Percentiles rank a stretch among this genome's conserved stretches.
Conservation (phyloP, 1,140 invertebrate species). For the Nixonia krombeini region DNA sequence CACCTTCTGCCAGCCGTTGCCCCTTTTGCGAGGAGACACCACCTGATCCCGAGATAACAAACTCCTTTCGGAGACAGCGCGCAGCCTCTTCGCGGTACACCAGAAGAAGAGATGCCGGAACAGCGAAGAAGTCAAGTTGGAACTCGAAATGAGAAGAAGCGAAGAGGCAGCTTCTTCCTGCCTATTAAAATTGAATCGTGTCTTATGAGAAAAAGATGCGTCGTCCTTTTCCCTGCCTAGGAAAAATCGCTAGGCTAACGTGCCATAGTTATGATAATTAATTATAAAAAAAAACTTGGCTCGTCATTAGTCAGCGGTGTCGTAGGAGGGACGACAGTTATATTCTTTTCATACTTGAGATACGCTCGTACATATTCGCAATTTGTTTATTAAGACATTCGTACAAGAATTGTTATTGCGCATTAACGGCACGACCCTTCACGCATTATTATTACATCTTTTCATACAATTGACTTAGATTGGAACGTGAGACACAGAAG, state of each 20-base stretch:
- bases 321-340: no score
- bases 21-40: constrained; percentile 27
- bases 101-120: constrained; percentile 23
- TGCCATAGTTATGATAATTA: not conserved
- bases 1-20: constrained; percentile 9
- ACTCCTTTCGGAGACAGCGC: constrained; percentile 34
- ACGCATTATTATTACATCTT: no score
- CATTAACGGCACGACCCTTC: no score
- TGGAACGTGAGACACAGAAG: no score
- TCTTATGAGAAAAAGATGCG: constrained; percentile 25
- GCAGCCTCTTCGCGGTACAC: constrained; percentile 22
- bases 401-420: no score
- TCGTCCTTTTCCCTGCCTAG: constrained; percentile 5
- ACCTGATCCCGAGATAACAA: constrained; percentile 47
- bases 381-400: no score
- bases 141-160: constrained; percentile 30
- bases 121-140: constrained; percentile 22
- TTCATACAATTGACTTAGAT: no score
- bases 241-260: not conserved
- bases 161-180: constrained; percentile 27
- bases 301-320: no score
- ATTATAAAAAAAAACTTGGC: not conserved
- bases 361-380: no score
- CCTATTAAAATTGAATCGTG: constrained; percentile 33
- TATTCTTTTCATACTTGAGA: no score